A percentile compares a stretch with the other conserved stretches of the same genome.
Conservation (phyloP, 2,113 vertebrate species). For the Emydura subglobosa region DNA sequence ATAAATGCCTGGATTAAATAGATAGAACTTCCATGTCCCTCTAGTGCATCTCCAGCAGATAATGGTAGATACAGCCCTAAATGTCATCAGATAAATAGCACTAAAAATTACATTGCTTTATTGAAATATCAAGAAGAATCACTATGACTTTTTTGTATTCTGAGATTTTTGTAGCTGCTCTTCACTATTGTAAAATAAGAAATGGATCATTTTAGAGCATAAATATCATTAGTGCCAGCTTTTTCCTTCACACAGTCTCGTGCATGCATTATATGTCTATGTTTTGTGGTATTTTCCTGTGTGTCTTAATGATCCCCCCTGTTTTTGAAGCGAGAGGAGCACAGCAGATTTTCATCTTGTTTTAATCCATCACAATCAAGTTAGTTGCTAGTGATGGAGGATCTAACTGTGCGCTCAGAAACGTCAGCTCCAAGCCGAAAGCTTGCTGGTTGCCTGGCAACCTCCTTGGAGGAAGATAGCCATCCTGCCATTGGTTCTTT, state of each 20-base stretch:
- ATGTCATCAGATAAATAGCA: background rate
- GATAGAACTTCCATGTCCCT: constrained; percentile 35
- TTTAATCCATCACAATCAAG: constrained; percentile 89
- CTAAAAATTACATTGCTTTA: constrained; percentile 24
- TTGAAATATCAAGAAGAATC: background rate
- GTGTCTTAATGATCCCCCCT: constrained; percentile 65
- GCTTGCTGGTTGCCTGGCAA: constrained; percentile 89
- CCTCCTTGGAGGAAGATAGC: constrained; percentile 83
- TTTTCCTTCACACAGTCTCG: constrained; percentile 32
- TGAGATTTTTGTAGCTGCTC: constrained; percentile 19
- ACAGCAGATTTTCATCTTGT: constrained; percentile 75
- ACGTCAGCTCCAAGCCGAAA: constrained; percentile 81
- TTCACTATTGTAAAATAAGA: background rate
- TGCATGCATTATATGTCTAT: background rate
- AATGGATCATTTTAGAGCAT: background rate
- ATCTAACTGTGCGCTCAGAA: constrained; percentile 68
- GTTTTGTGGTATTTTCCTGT: constrained; percentile 61
- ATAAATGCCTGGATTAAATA: constrained; percentile 65
- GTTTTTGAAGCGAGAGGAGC: constrained; percentile 39
- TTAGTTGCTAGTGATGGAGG: constrained; percentile 81
- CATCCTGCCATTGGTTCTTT: constrained; percentile 78
- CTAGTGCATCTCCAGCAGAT: constrained; percentile 39
- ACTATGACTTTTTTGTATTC: background rate
- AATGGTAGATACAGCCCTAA: constrained; percentile 31
- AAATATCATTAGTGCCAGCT: background rate